phyloP scores from a whole-genome alignment of 2,888 invertebrate species.

The Apotomis betuletana region DNA sequence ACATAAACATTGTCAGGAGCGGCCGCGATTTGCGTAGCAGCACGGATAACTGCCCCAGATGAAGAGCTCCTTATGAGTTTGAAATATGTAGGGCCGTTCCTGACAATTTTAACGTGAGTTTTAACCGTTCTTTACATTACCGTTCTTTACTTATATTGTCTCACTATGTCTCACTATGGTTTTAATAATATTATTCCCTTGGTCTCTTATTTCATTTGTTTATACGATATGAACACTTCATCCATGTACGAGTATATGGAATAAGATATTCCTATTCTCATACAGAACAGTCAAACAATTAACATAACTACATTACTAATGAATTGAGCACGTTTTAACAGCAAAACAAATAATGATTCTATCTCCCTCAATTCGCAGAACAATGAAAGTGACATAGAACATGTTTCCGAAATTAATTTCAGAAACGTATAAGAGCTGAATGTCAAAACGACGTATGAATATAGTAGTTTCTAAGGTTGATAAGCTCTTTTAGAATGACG shows the following conservation, averaged over 20 bases:
- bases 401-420: constrained; percentile 23
- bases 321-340: constrained; percentile 15
- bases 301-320: constrained; percentile 19
- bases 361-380: constrained; percentile 7
- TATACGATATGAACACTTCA: too few species aligned
- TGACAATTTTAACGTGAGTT: too few species aligned
- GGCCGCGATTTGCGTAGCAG: too few species aligned
- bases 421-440: neutral
- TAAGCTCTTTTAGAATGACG: neutral
- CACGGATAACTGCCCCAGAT: too few species aligned
- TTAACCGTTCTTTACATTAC: too few species aligned
- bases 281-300: constrained; percentile 25
- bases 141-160: too few species aligned
- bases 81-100: too few species aligned
- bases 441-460: neutral
- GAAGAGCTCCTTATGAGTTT: too few species aligned
- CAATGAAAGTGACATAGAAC: constrained; percentile 21
- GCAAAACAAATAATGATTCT: constrained; percentile 17
- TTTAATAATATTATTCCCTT: too few species aligned
- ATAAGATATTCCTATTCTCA: constrained; percentile 1
- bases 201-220: too few species aligned
- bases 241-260: neutral
- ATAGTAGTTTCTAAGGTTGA: neutral
- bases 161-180: too few species aligned
- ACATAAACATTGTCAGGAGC: too few species aligned